A percentile compares a stretch with the other conserved stretches of the same genome.
phyloP scores from a whole-genome alignment of 2,888 invertebrate species.

The Horisme vitalbata region DNA sequence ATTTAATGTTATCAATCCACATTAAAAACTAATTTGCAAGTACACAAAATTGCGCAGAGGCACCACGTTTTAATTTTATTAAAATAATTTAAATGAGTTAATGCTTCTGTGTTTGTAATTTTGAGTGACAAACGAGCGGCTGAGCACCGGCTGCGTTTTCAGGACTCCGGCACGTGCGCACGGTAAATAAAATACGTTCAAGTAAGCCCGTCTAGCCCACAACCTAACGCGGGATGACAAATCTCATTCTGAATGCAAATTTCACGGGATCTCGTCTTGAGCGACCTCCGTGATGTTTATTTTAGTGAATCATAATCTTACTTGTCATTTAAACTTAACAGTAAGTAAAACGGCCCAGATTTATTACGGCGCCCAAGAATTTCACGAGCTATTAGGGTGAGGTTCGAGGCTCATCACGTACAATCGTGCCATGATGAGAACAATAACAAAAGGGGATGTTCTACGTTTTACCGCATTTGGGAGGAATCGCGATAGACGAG shows the following conservation, averaged over 20 bases:
- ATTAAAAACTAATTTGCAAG: constrained; percentile 24
- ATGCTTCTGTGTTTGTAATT: constrained; percentile 53
- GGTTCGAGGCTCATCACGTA: constrained; percentile 42
- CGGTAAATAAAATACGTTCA: constrained; percentile 67
- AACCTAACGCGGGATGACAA: constrained; percentile 58
- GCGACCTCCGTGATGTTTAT: constrained; percentile 48
- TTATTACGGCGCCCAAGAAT: constrained; percentile 39
- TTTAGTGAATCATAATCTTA: constrained; percentile 47
- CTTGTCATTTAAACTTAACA: constrained; percentile 39
- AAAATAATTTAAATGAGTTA: constrained; percentile 54
- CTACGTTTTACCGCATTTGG: constrained; percentile 46
- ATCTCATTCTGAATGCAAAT: constrained; percentile 69
- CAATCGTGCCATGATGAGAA: constrained; percentile 47
- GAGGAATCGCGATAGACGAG: constrained; percentile 52
- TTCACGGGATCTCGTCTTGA: constrained; percentile 48
- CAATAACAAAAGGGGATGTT: constrained; percentile 42
- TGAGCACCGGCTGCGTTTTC: constrained; percentile 58
- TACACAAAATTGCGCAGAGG: constrained; percentile 19
- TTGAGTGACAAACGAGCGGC: constrained; percentile 69
- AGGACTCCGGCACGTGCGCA: constrained; percentile 62
- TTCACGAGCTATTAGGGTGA: constrained; percentile 49
- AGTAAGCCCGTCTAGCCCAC: constrained; percentile 49
- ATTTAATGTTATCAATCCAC: constrained; percentile 18
- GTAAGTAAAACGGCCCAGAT: constrained; percentile 39
- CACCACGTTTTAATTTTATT: constrained; percentile 40